A percentile compares a stretch with the other conserved stretches of the same genome.
These are phyloP conservation scores for Scatophagus argus DNA, from an alignment of 2,113 vertebrate species.

Conservation along the genomic window DNA sequence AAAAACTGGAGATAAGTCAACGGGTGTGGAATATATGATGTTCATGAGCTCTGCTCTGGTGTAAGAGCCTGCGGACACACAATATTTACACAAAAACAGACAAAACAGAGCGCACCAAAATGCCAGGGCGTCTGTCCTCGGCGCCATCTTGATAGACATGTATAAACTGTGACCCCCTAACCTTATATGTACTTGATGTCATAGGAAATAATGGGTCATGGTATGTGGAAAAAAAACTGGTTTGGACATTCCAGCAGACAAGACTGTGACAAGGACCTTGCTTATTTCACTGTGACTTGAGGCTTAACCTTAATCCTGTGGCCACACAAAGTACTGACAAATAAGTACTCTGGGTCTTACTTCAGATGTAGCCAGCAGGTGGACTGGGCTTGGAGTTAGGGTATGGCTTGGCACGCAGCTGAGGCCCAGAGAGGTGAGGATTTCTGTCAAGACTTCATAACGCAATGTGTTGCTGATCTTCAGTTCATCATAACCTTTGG, in stretches of 20 bases:
- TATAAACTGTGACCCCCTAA: too few species aligned
- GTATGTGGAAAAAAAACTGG: background rate
- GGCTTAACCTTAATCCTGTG: background rate
- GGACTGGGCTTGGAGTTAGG: slow-evolving; percentile 83
- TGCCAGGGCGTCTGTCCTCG: too few species aligned
- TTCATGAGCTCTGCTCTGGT: too few species aligned
- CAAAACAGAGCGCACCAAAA: too few species aligned
- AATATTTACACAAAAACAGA: too few species aligned
- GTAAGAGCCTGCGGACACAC: too few species aligned
- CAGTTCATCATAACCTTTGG: slow-evolving; percentile 85
- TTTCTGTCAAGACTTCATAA: slow-evolving; percentile 87
- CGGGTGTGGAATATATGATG: too few species aligned
- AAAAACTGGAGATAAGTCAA: too few species aligned
- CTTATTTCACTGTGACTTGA: background rate
- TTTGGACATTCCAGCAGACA: background rate
- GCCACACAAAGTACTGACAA: background rate
- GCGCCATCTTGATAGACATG: too few species aligned
- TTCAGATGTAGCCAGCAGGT: slow-evolving; percentile 84
- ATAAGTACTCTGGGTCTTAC: slow-evolving; percentile 74
- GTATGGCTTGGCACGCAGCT: slow-evolving; percentile 81
- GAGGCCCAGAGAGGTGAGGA: slow-evolving; percentile 87
- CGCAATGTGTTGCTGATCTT: slow-evolving; percentile 87
- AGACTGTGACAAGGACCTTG: background rate
- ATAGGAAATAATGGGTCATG: background rate
- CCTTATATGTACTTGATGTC: background rate